Evolutionary conservation across 2,888 invertebrate species (phyloP).

Genomic region (Pinctada fucata): DNA sequence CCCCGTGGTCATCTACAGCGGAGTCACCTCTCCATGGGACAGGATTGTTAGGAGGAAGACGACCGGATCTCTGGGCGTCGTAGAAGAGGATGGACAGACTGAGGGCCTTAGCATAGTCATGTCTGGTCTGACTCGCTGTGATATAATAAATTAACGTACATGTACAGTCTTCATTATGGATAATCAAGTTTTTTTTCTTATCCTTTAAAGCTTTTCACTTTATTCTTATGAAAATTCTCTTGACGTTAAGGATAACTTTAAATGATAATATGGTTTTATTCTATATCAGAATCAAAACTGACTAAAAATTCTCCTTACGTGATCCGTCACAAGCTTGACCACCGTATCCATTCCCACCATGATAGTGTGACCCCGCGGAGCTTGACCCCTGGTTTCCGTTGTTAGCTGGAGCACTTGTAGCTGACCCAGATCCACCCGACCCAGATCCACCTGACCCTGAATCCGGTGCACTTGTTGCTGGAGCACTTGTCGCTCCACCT

Average conservation of each 20-base stretch:
- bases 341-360: not conserved
- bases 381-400: not conserved
- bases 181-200: no score
- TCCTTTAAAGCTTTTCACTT: no score
- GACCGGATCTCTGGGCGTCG: conserved; percentile 71
- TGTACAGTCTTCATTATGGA: not conserved
- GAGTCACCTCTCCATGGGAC: conserved; percentile 71
- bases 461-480: not conserved
- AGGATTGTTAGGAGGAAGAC: conserved; percentile 68
- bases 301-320: not conserved
- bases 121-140: conserved; percentile 31
- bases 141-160: not conserved
- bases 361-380: not conserved
- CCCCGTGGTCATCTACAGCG: conserved; percentile 60
- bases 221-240: no score
- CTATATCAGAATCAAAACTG: no score
- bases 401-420: not conserved
- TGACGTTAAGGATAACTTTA: no score
- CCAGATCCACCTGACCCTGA: not conserved
- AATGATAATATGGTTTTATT: no score
- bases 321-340: not conserved
- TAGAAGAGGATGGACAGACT: conserved; percentile 70
- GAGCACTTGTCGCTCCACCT: not conserved
- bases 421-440: not conserved
- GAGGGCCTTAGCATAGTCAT: conserved; percentile 64